phyloP scores from a whole-genome alignment of 2,888 invertebrate species.

The Camptogramma bilineatum region DNA sequence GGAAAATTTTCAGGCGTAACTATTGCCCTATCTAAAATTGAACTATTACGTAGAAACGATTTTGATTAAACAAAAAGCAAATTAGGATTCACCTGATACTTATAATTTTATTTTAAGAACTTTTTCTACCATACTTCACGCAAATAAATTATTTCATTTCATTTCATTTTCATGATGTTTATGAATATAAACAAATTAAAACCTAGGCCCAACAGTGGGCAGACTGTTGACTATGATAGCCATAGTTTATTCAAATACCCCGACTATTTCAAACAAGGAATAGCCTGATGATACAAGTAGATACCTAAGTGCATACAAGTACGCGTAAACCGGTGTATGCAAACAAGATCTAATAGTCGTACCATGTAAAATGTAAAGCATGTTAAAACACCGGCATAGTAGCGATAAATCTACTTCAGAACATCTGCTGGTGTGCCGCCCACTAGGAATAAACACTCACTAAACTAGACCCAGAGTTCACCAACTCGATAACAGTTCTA shows the following conservation, averaged over 20 bases:
- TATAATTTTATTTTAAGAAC: too few relatives aligned
- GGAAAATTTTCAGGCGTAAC: not conserved
- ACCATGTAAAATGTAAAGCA: slow-evolving; percentile 21
- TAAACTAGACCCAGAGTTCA: not conserved
- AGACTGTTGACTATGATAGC: too few relatives aligned
- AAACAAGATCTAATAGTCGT: slow-evolving; percentile 31
- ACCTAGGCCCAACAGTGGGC: too few relatives aligned
- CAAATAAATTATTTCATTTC: too few relatives aligned
- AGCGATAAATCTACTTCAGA: slow-evolving; percentile 28
- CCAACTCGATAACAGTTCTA: not conserved
- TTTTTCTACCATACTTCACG: too few relatives aligned
- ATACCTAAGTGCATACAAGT: not conserved
- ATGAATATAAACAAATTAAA: too few relatives aligned
- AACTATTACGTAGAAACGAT: too few relatives aligned
- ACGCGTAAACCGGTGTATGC: slow-evolving; percentile 21
- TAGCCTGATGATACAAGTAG: not conserved
- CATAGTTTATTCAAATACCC: too few relatives aligned
- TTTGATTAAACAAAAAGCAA: too few relatives aligned
- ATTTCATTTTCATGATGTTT: too few relatives aligned
- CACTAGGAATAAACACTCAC: slow-evolving; percentile 14
- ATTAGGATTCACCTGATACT: too few relatives aligned
- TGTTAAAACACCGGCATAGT: slow-evolving; percentile 24
- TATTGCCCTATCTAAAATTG: too few relatives aligned
- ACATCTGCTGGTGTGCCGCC: slow-evolving; percentile 15
- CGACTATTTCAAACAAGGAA: not conserved